A percentile compares a stretch with the other conserved stretches of the same genome.
Evolutionary conservation across 2,888 invertebrate genomes (phyloP).

Genomic region (Eurytoma californica): DNA sequence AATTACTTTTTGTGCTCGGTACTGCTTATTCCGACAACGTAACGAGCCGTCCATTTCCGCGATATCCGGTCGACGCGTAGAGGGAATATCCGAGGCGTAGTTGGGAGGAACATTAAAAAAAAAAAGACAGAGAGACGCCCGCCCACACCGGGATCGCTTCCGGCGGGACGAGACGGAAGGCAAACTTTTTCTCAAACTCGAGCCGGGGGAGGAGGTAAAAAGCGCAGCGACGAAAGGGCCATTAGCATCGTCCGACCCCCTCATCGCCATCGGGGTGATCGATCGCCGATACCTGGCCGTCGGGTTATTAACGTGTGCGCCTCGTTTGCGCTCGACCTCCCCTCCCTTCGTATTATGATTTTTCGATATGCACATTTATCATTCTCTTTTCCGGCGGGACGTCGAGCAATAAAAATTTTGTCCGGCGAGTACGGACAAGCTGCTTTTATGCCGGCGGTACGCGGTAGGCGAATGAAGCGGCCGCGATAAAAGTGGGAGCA

Average conservation of each 20-base stretch:
- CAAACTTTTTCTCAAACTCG: slow-evolving; percentile 41
- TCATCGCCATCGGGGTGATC: slow-evolving; percentile 31
- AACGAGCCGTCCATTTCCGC: neutral
- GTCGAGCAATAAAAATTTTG: slow-evolving; percentile 44
- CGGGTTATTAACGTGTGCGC: slow-evolving; percentile 45
- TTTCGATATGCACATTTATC: slow-evolving; percentile 48
- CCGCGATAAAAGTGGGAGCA: too few species aligned
- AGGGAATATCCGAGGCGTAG: neutral
- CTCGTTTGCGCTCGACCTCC: neutral
- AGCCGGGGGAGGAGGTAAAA: slow-evolving; percentile 2
- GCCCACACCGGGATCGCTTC: too few species aligned
- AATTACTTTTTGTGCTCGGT: too few species aligned
- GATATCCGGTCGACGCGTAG: neutral
- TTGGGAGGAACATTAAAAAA: neutral
- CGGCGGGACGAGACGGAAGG: slow-evolving; percentile 5
- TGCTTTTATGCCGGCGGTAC: neutral
- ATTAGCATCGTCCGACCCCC: slow-evolving; percentile 41
- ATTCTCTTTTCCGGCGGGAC: neutral
- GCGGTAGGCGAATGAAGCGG: too few species aligned
- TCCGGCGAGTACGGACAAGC: neutral
- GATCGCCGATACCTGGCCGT: slow-evolving; percentile 41
- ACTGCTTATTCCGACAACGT: neutral
- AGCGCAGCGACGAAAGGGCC: slow-evolving; percentile 41
- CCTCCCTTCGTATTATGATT: slow-evolving; percentile 45
- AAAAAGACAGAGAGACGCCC: neutral